Conservation (phyloP, 2,113 vertebrate genomes). For the Petaurus breviceps region DNA sequence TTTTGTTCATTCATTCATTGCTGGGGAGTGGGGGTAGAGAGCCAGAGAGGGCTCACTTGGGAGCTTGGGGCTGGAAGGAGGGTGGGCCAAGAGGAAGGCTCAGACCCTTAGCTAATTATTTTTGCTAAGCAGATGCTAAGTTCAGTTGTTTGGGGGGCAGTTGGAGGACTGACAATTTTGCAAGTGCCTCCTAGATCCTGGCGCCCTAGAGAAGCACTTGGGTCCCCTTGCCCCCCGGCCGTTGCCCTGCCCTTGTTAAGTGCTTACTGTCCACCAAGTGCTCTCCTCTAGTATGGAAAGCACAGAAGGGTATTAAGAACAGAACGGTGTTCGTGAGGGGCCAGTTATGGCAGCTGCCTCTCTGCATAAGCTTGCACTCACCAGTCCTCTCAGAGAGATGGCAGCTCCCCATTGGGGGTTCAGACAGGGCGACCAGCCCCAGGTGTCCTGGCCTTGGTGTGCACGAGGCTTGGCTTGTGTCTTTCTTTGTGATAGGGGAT, state of each 20-base stretch:
- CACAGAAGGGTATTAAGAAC: background rate
- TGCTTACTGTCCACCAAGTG: background rate
- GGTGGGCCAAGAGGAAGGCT: background rate
- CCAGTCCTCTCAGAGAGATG: too few relatives aligned
- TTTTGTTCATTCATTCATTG: background rate
- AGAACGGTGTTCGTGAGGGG: too few relatives aligned
- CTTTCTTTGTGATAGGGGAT: background rate
- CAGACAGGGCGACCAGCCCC: too few relatives aligned
- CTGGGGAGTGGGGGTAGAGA: background rate
- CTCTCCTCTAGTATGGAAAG: background rate
- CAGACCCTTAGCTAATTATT: background rate
- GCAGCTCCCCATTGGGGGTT: too few relatives aligned
- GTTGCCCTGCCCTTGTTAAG: too few relatives aligned
- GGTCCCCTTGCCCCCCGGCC: background rate
- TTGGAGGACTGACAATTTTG: background rate
- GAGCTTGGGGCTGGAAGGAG: background rate
- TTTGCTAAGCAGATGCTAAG: background rate
- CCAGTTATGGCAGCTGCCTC: too few relatives aligned
- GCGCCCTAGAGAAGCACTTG: background rate
- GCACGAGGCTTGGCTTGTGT: background rate
- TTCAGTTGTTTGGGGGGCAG: background rate
- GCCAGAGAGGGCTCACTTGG: background rate
- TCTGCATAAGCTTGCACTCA: too few relatives aligned
- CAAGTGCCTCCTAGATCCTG: background rate
- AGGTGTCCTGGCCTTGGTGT: background rate